These are phyloP conservation scores for Atta cephalotes DNA, from an alignment of 1,140 invertebrate genomes.

Conservation along the genomic window DNA sequence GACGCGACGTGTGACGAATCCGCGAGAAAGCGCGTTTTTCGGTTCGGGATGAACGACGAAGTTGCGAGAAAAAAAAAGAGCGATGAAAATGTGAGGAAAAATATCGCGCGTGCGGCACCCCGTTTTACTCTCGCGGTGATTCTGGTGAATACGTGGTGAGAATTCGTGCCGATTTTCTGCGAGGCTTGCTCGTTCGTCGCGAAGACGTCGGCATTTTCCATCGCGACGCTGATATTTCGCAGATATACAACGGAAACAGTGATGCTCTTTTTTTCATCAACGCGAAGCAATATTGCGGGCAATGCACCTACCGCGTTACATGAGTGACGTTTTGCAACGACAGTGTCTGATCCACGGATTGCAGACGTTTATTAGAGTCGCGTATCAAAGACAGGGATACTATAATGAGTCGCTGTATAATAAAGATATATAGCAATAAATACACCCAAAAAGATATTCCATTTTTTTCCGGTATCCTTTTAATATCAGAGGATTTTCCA, in stretches of 20 bases:
- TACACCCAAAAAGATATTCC: too few species aligned
- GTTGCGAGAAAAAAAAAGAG: neutral
- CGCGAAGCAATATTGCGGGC: conserved; percentile 24
- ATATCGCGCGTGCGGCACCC: conserved; percentile 45
- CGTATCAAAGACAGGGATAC: neutral
- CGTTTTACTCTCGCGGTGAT: conserved; percentile 51
- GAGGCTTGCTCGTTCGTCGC: neutral
- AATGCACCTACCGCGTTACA: conserved; percentile 3
- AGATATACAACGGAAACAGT: neutral
- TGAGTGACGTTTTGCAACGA: neutral
- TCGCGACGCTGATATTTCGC: conserved; percentile 28
- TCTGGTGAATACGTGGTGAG: conserved; percentile 59
- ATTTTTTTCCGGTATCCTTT: too few species aligned
- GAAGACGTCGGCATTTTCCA: neutral
- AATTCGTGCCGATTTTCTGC: conserved; percentile 58
- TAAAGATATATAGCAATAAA: neutral
- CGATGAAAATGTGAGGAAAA: conserved; percentile 24
- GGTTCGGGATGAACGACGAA: neutral
- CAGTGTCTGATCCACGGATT: neutral
- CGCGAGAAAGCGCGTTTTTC: conserved; percentile 32
- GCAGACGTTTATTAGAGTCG: conserved; percentile 22
- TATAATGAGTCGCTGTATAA: neutral
- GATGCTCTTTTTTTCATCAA: conserved; percentile 17
- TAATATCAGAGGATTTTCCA: too few species aligned
- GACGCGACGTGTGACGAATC: conserved; percentile 72